phyloP scores from a whole-genome alignment of 2,797 vertebrate species.

The Enteromius mattozi region DNA sequence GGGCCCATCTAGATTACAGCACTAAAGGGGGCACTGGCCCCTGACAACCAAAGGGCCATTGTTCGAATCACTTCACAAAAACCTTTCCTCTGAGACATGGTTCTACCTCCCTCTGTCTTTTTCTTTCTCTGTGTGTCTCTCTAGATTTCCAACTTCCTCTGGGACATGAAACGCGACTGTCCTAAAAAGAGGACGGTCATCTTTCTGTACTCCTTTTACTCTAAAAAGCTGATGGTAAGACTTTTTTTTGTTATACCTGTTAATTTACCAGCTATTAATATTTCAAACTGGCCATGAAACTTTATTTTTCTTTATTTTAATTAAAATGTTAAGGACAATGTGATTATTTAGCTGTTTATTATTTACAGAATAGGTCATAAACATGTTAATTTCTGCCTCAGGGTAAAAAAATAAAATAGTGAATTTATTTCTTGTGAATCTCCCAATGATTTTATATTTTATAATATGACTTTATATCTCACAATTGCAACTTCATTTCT shows the following conservation, averaged over 20 bases:
- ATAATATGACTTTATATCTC: background rate
- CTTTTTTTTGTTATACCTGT: background rate
- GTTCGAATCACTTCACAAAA: conserved; percentile 80
- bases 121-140: conserved; percentile 40
- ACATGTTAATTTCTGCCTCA: background rate
- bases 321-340: background rate
- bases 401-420: background rate
- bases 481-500: background rate
- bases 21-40: conserved; percentile 65
- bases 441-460: background rate
- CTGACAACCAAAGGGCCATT: conserved; percentile 79
- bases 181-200: background rate
- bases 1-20: conserved; percentile 77
- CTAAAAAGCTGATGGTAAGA: background rate
- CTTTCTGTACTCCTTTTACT: background rate
- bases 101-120: conserved; percentile 62
- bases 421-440: background rate
- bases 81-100: conserved; percentile 69
- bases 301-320: background rate
- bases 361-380: background rate
- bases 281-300: background rate
- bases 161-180: conserved; percentile 52
- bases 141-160: conserved; percentile 48
- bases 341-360: background rate
- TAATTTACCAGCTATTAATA: background rate